These are phyloP conservation scores for Catocala sponsa DNA, from an alignment of 2,888 invertebrate species.

Conservation along the genomic window DNA sequence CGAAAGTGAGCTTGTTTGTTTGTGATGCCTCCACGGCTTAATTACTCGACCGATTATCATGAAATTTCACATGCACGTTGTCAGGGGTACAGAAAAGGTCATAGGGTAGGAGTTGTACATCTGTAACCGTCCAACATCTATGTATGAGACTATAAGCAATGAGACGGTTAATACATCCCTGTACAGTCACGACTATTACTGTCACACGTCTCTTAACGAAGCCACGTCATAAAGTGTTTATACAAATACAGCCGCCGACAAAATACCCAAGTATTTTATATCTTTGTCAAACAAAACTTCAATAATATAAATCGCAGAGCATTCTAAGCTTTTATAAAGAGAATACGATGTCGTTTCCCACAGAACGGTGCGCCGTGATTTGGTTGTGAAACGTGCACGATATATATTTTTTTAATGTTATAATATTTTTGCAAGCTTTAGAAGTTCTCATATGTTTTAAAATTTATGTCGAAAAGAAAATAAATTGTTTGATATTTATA, in stretches of 20 bases:
- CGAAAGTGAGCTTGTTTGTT: no score
- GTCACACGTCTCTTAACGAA: slow-evolving; percentile 21
- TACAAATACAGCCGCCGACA: slow-evolving; percentile 35
- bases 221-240: slow-evolving; percentile 33
- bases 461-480: no score
- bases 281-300: slow-evolving; percentile 41
- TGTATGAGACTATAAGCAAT: not conserved
- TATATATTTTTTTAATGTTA: slow-evolving; percentile 11
- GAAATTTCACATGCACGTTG: no score
- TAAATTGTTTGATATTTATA: no score
- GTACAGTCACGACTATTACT: slow-evolving; percentile 29
- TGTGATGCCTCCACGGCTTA: no score
- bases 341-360: slow-evolving; percentile 30
- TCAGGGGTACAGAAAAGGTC: no score
- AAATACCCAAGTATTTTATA: slow-evolving; percentile 35
- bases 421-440: not conserved
- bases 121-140: not conserved
- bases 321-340: slow-evolving; percentile 34
- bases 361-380: slow-evolving; percentile 19
- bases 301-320: slow-evolving; percentile 41
- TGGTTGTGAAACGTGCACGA: slow-evolving; percentile 13
- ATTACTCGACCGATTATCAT: no score
- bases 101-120: no score
- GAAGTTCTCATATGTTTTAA: not conserved
- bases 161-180: slow-evolving; percentile 16